phyloP scores from a whole-genome alignment of 1,140 invertebrate genomes.

The Zeugodacus cucurbitae region DNA sequence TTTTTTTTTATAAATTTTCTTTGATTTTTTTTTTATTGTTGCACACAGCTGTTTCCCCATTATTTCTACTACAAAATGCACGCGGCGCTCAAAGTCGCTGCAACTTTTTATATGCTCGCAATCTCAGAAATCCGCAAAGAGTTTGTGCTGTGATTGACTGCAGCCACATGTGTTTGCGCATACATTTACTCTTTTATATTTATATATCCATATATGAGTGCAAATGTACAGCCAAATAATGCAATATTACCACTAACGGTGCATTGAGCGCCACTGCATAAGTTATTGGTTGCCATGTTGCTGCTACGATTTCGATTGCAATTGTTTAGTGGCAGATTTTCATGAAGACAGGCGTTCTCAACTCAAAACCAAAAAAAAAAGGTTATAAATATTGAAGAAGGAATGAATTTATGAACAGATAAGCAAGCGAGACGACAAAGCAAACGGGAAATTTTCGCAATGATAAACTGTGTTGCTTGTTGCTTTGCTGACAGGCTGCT shows the following conservation, averaged over 20 bases:
- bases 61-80: too few relatives aligned
- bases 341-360: not conserved
- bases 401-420: not conserved
- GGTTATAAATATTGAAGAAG: not conserved
- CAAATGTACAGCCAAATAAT: too few relatives aligned
- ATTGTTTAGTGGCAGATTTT: not conserved
- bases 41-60: too few relatives aligned
- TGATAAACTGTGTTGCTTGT: not conserved
- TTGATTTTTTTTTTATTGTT: too few relatives aligned
- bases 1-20: too few relatives aligned
- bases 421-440: not conserved
- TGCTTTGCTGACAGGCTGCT: not conserved
- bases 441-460: not conserved
- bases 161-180: too few relatives aligned
- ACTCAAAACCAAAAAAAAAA: not conserved
- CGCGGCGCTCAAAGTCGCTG: too few relatives aligned
- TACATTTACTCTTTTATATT: too few relatives aligned
- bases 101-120: too few relatives aligned
- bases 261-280: not conserved
- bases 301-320: not conserved
- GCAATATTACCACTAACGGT: not conserved
- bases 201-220: too few relatives aligned
- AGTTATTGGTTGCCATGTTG: not conserved
- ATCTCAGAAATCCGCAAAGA: too few relatives aligned
- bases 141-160: too few relatives aligned